Percentiles rank a stretch among this genome's conserved stretches.
These are phyloP conservation scores for Chrysomela aeneicollis DNA, from an alignment of 2,888 invertebrate species.

Conservation along the genomic window DNA sequence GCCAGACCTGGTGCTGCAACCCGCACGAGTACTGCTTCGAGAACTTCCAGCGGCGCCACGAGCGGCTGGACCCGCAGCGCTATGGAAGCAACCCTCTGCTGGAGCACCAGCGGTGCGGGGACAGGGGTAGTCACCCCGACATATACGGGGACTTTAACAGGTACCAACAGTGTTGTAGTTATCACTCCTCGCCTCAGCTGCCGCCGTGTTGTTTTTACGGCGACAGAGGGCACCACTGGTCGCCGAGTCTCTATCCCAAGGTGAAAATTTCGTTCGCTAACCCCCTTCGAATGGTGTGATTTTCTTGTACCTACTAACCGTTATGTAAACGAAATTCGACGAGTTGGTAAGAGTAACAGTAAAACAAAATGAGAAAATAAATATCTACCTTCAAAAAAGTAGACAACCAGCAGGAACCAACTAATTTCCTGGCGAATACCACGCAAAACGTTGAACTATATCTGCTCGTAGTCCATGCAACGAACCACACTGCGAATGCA, in stretches of 20 bases:
- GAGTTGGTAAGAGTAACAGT: too few relatives aligned
- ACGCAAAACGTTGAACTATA: too few relatives aligned
- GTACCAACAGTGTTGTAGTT: slow-evolving; percentile 52
- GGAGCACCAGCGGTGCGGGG: slow-evolving; percentile 47
- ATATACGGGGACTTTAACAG: slow-evolving; percentile 54
- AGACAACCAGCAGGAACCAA: too few relatives aligned
- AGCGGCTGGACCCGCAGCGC: slow-evolving; percentile 59
- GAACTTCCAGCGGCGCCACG: slow-evolving; percentile 68
- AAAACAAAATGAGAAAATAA: too few relatives aligned
- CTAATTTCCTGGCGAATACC: too few relatives aligned
- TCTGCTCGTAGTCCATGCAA: too few relatives aligned
- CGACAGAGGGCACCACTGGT: slow-evolving; percentile 56
- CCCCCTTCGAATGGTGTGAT: too few relatives aligned
- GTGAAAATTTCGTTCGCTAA: slow-evolving; percentile 34
- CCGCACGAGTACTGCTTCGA: slow-evolving; percentile 62
- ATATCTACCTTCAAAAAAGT: too few relatives aligned
- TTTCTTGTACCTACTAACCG: too few relatives aligned
- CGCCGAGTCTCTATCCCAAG: slow-evolving; percentile 54
- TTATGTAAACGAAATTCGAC: too few relatives aligned
- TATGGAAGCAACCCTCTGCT: slow-evolving; percentile 63
- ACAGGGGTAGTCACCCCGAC: slow-evolving; percentile 60
- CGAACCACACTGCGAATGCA: too few relatives aligned
- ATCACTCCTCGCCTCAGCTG: slow-evolving; percentile 50
- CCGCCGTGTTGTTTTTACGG: slow-evolving; percentile 55
- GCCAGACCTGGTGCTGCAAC: slow-evolving; percentile 58